Percentiles rank a stretch among this genome's conserved stretches.
phyloP scores from a whole-genome alignment of 1,140 invertebrate genomes.

The Heliconius congener region DNA sequence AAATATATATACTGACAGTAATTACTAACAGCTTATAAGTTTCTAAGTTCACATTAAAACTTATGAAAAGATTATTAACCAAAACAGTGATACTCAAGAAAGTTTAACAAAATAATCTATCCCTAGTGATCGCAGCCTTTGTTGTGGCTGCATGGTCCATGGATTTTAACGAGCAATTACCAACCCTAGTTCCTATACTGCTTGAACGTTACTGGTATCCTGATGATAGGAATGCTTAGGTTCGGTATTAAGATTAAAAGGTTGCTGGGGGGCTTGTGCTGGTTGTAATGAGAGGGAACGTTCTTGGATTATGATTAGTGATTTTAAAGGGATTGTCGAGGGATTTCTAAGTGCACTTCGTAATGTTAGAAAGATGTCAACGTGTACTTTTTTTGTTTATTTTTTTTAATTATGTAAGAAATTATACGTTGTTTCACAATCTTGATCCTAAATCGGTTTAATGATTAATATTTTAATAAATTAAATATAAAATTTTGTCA shows the following conservation, averaged over 20 bases:
- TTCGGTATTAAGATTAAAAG: constrained; percentile 40
- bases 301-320: constrained; percentile 14
- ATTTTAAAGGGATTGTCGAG: constrained; percentile 4
- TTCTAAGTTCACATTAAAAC: neutral
- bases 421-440: no score
- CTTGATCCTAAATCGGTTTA: no score
- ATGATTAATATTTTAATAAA: no score
- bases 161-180: constrained; percentile 75
- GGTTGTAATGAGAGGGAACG: constrained; percentile 6
- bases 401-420: neutral
- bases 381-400: neutral
- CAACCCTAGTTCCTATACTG: constrained; percentile 59
- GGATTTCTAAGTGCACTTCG: neutral
- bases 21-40: neutral
- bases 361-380: neutral
- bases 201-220: constrained; percentile 55
- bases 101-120: neutral
- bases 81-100: neutral
- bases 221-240: constrained; percentile 47
- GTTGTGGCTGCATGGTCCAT: constrained; percentile 51
- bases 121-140: constrained; percentile 17
- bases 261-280: constrained; percentile 23
- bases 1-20: neutral
- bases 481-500: no score
- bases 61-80: neutral